phyloP scores from a whole-genome alignment of 2,113 vertebrate species.

The Otus sunia region DNA sequence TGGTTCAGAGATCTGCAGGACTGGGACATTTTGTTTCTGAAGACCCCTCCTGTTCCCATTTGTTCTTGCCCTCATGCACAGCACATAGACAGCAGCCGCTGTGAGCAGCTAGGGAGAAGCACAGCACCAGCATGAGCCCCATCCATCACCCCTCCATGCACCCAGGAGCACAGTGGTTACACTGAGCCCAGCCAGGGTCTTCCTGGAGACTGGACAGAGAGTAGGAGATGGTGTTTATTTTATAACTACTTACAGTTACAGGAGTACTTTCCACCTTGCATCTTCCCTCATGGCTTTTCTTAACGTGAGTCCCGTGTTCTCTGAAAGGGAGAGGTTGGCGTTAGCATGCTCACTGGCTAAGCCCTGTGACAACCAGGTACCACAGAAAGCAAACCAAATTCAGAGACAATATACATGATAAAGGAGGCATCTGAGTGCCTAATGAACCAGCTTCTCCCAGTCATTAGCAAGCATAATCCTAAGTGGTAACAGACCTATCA shows the following conservation, averaged over 20 bases:
- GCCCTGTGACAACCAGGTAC: background rate
- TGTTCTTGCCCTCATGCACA: background rate
- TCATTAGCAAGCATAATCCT: background rate
- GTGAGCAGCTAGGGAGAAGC: background rate
- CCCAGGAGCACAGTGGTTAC: accelerated
- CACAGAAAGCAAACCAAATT: background rate
- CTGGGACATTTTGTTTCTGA: background rate
- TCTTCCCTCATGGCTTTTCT: conserved; percentile 31
- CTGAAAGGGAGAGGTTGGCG: background rate
- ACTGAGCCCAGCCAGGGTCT: background rate
- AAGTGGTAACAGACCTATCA: background rate
- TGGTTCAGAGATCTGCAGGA: background rate
- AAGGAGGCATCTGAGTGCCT: background rate
- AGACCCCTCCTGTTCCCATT: accelerated
- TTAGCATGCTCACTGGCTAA: background rate
- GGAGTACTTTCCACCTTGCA: conserved; percentile 4
- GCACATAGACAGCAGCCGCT: background rate
- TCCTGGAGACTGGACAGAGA: background rate
- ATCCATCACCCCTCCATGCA: background rate
- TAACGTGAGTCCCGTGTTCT: background rate
- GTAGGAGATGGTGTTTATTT: background rate
- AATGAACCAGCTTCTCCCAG: background rate
- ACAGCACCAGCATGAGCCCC: background rate
- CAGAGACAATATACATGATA: background rate
- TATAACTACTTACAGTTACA: background rate